Evolutionary conservation across 2,888 invertebrate species (phyloP).

Genomic region (Synanthedon andrenaeformis): DNA sequence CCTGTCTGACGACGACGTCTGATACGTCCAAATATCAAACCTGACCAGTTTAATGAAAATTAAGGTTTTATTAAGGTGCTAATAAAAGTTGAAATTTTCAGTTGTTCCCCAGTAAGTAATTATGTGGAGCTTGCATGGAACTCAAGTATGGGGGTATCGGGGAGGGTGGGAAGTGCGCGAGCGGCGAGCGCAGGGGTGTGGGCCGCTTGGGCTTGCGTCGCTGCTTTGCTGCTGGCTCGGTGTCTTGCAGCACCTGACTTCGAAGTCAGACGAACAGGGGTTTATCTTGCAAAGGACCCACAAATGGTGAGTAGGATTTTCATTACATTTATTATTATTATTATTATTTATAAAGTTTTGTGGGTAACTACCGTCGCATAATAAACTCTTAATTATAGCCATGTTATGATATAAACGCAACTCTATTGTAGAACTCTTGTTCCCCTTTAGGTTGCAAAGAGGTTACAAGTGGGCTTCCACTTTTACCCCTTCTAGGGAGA

Average conservation of each 20-base stretch:
- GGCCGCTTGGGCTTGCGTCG: constrained; percentile 50
- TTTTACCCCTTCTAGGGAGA: too few relatives aligned
- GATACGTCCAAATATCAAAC: too few relatives aligned
- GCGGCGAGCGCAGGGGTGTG: constrained; percentile 46
- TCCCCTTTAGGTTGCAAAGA: too few relatives aligned
- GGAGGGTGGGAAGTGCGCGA: constrained; percentile 34
- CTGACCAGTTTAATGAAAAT: too few relatives aligned
- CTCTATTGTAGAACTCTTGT: too few relatives aligned
- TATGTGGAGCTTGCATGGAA: constrained; percentile 32
- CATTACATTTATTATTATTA: too few relatives aligned
- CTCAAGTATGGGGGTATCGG: constrained; percentile 35
- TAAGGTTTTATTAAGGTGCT: too few relatives aligned
- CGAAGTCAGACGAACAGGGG: constrained; percentile 34
- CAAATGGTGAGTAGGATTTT: constrained; percentile 23
- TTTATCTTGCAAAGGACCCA: constrained; percentile 40
- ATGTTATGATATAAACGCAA: too few relatives aligned
- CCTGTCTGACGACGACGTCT: too few relatives aligned
- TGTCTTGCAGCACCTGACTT: constrained; percentile 57
- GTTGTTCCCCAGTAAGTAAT: constrained; percentile 46
- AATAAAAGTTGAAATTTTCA: constrained; percentile 9
- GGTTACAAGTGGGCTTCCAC: too few relatives aligned
- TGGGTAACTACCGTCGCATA: too few relatives aligned
- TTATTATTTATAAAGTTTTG: neutral
- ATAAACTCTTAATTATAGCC: neutral
- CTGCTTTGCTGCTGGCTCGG: constrained; percentile 44